Conservation (phyloP, 1,140 invertebrate species). For the Pogonus chalceus region DNA sequence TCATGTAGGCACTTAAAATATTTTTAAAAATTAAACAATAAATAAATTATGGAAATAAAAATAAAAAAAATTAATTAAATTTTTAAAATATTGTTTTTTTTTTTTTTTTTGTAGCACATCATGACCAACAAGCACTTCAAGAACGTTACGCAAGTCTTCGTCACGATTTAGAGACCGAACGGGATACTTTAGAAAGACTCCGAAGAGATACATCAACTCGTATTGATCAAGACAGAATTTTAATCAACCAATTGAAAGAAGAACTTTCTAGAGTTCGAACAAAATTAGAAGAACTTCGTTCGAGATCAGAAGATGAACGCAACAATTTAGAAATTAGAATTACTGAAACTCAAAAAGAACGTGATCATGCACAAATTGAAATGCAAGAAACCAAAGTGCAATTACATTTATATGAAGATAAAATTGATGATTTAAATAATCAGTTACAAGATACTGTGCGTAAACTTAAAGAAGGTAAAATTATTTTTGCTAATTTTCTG, state of each 20-base stretch:
- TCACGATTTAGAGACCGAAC: constrained; percentile 60
- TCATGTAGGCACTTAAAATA: background rate
- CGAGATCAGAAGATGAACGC: constrained; percentile 60
- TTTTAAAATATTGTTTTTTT: constrained; percentile 1
- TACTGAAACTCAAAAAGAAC: constrained; percentile 57
- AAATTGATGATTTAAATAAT: constrained; percentile 56
- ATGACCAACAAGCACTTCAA: constrained; percentile 71
- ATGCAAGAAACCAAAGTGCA: constrained; percentile 68
- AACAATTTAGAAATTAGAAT: constrained; percentile 56
- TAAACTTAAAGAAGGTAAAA: constrained; percentile 68
- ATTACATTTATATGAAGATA: constrained; percentile 65
- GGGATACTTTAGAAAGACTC: constrained; percentile 54
- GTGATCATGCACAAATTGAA: constrained; percentile 54
- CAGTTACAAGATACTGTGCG: constrained; percentile 65
- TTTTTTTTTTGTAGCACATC: constrained; percentile 52
- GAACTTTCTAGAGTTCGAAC: constrained; percentile 57
- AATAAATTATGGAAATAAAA: background rate
- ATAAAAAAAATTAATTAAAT: background rate
- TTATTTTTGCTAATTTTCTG: constrained; percentile 15
- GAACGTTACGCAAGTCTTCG: constrained; percentile 61
- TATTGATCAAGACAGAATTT: constrained; percentile 59
- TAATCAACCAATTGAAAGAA: constrained; percentile 61
- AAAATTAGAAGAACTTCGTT: constrained; percentile 52
- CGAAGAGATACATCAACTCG: constrained; percentile 55
- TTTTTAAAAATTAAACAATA: background rate